A percentile compares a stretch with the other conserved stretches of the same genome.
These are phyloP conservation scores for Ancistrus triradiatus DNA, from an alignment of 2,113 vertebrate species.

Conservation along the genomic window DNA sequence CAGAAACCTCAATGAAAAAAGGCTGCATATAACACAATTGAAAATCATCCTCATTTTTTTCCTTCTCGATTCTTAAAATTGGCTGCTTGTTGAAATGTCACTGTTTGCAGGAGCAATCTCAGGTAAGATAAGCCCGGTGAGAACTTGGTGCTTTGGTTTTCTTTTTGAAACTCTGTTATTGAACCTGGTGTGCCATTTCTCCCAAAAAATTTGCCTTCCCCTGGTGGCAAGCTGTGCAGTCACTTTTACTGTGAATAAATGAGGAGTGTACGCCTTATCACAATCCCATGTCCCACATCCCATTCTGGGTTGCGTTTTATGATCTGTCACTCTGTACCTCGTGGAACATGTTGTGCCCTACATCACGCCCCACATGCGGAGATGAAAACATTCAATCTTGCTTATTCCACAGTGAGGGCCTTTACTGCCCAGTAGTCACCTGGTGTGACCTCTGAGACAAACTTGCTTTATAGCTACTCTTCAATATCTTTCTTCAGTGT, in stretches of 20 bases:
- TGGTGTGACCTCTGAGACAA: conserved; percentile 55
- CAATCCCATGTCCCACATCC: conserved; percentile 13
- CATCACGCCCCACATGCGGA: conserved; percentile 20
- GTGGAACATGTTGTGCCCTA: conserved; percentile 9
- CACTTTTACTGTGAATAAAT: conserved; percentile 13
- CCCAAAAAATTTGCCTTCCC: conserved; percentile 27
- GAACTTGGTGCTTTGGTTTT: conserved; percentile 39
- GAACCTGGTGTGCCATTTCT: conserved; percentile 21
- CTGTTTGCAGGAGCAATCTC: conserved; percentile 58
- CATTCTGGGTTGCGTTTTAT: conserved; percentile 19
- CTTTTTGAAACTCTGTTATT: conserved; percentile 51
- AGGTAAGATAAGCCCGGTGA: conserved; percentile 57
- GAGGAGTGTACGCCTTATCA: conserved; percentile 9
- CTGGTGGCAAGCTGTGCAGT: background rate
- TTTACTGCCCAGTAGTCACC: conserved; percentile 51
- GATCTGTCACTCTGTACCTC: conserved; percentile 24
- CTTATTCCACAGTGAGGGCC: conserved; percentile 48
- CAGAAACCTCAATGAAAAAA: conserved; percentile 56
- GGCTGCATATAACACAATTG: conserved; percentile 63
- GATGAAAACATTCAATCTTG: conserved; percentile 28
- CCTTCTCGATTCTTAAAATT: conserved; percentile 50
- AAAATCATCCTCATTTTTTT: conserved; percentile 54
- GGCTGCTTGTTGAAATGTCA: conserved; percentile 54
- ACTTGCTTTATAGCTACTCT: conserved; percentile 38
- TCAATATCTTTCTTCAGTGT: background rate